Evolutionary conservation across 2,113 vertebrate genomes (phyloP), one percentile per base, ranked within the genome.

Genomic region (Brachyistius frenatus): DNA sequence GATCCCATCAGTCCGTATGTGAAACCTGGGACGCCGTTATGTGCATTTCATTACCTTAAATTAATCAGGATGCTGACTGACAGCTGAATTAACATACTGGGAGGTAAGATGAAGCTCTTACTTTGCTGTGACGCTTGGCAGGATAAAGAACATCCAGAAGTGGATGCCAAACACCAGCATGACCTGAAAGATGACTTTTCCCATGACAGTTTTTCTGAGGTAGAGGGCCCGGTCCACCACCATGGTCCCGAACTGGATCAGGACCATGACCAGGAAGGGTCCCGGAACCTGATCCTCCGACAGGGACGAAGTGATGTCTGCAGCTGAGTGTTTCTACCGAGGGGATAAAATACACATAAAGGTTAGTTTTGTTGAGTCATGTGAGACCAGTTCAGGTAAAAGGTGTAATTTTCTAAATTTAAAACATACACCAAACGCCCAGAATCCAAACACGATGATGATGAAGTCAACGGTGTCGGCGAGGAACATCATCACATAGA

Each of bases 61-160:
- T 46, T 9, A 36, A 47, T 7, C 3, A 37, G 9, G 39, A 41
- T 2, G 6, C 39, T 8, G 2, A 41, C 7, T 7, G 5, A 5
- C 39, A 41, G 39, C 39, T 8, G 6, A 8, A 8, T 41, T 9
- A 2, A 41, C 1, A 7, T 41, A 41, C 7, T 10, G 2, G 0
- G 39, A 41, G 39, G 39, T 44, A 9, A 44, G 41, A 44, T 44
- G 10, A 44, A 44, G 41, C 1, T 52, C 71, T 90, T 95, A 99
- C 98, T 98, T 98, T 33, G 97, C 96, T 33, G 98, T 99, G 83
- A 99, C 94, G 75, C 90, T 88, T 16, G 98, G 98, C 63, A 99
- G 94, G 91, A 99, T 98, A 85, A 99, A 99, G 93, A 99, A 99
- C 98, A 99, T 99, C 98, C 98, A 99, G 92, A 99, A 98, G 89